phyloP scores from a whole-genome alignment of 2,888 invertebrate genomes.

The Baronia brevicornis region DNA sequence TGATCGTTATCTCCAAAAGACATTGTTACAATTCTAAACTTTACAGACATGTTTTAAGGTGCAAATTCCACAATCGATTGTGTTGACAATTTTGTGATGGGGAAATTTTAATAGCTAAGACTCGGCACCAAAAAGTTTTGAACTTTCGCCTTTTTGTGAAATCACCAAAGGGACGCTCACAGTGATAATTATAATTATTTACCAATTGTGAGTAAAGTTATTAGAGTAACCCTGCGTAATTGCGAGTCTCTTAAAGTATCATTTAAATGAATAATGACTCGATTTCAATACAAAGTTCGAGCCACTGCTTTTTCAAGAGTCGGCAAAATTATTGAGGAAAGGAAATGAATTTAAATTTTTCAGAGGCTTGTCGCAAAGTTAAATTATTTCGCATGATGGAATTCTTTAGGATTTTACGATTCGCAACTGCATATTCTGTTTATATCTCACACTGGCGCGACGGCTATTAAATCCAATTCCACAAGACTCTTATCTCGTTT shows the following conservation, averaged over 20 bases:
- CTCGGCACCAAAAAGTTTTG: constrained; percentile 59
- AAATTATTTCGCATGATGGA: constrained; percentile 61
- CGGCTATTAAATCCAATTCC: constrained; percentile 36
- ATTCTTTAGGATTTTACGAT: constrained; percentile 53
- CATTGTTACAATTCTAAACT: constrained; percentile 35
- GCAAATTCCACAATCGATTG: constrained; percentile 30
- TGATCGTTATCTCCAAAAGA: constrained; percentile 57
- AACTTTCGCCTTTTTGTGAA: constrained; percentile 66
- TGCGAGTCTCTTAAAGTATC: constrained; percentile 62
- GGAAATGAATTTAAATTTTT: constrained; percentile 50
- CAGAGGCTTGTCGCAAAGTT: constrained; percentile 46
- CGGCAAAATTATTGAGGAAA: constrained; percentile 42
- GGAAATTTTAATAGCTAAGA: constrained; percentile 67
- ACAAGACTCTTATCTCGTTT: constrained; percentile 28
- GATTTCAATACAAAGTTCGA: constrained; percentile 49
- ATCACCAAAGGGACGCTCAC: constrained; percentile 55
- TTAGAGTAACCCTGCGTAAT: constrained; percentile 49
- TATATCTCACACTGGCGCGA: constrained; percentile 41
- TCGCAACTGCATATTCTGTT: constrained; percentile 38
- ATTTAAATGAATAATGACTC: constrained; percentile 58
- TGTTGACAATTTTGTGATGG: constrained; percentile 42
- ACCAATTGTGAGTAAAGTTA: constrained; percentile 68
- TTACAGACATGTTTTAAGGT: constrained; percentile 33
- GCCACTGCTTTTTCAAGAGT: constrained; percentile 39
- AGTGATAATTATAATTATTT: constrained; percentile 73